Evolutionary conservation across 2,888 invertebrate genomes (phyloP).

Genomic region (Boloria euphrosyne): DNA sequence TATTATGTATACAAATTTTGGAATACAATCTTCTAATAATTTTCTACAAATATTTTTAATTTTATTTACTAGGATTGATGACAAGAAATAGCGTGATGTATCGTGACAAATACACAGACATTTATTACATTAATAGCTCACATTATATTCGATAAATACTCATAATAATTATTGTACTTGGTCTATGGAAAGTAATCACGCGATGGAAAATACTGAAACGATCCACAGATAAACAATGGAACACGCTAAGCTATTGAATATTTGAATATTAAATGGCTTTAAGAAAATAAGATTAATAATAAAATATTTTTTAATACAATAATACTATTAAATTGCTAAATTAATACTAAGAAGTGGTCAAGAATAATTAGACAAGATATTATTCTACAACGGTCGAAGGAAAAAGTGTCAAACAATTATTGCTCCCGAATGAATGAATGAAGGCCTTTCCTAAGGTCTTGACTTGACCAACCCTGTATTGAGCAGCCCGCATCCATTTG

Average conservation of each 20-base stretch:
- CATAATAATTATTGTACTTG: slow-evolving; percentile 38
- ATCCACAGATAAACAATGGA: slow-evolving; percentile 39
- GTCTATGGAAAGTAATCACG: slow-evolving; percentile 46
- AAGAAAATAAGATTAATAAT: background rate
- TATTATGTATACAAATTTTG: no score
- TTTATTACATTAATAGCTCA: slow-evolving; percentile 34
- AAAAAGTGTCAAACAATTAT: no score
- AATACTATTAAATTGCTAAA: no score
- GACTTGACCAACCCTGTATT: no score
- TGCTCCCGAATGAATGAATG: no score
- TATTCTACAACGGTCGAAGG: background rate
- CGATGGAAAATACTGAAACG: slow-evolving; percentile 43
- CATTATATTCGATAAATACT: slow-evolving; percentile 44
- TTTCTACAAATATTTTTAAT: no score
- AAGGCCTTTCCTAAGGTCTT: no score
- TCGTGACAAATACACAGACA: slow-evolving; percentile 28
- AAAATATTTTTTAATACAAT: no score
- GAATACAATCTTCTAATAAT: no score
- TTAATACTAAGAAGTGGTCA: no score
- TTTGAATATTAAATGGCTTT: background rate
- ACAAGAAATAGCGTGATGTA: background rate
- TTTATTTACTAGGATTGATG: background rate
- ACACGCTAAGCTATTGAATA: slow-evolving; percentile 26
- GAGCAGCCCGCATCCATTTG: no score
- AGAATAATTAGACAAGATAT: background rate